Conservation (phyloP, 2,113 vertebrate genomes). For the Cercopithecus mona region DNA sequence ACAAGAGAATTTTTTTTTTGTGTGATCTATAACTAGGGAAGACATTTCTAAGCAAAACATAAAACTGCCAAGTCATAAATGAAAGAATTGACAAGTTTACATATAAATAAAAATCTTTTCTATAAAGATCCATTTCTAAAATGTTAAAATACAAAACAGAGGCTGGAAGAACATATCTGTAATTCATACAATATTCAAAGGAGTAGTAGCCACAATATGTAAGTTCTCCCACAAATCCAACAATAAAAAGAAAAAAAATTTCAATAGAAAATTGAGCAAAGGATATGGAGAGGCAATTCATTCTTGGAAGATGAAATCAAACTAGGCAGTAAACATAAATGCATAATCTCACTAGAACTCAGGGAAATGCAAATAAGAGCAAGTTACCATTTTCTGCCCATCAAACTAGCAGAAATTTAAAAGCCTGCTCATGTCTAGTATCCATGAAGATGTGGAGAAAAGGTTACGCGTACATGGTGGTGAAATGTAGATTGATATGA, state of each 20-base stretch:
- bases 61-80: slow-evolving; percentile 9
- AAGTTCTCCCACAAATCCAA: background rate
- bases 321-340: background rate
- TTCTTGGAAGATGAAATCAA: background rate
- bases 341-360: background rate
- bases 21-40: background rate
- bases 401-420: background rate
- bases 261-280: background rate
- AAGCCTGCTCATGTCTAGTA: background rate
- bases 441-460: background rate
- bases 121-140: background rate
- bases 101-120: background rate
- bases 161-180: background rate
- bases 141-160: background rate
- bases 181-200: background rate
- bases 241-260: background rate
- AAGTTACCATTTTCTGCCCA: background rate
- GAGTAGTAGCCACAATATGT: background rate
- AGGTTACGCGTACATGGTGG: background rate
- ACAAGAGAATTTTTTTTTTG: background rate
- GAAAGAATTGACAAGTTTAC: slow-evolving; percentile 29
- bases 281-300: background rate
- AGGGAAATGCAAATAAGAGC: background rate
- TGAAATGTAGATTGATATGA: background rate
- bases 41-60: background rate